Evolutionary conservation across 2,113 vertebrate species (phyloP), one percentile per base, ranked within the genome.

Genomic region (Menura novaehollandiae): DNA sequence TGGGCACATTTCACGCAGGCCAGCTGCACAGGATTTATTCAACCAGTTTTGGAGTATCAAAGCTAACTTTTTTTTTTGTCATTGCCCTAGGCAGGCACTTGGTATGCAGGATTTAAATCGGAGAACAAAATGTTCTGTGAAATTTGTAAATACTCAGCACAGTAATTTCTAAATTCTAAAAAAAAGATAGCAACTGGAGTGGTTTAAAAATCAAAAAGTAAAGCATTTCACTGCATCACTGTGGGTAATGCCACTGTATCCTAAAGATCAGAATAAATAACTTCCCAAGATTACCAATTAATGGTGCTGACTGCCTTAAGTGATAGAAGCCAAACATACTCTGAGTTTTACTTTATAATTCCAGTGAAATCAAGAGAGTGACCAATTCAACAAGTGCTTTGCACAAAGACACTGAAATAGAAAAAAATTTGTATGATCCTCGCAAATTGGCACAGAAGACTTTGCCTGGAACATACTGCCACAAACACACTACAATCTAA

Each of bases 1-100:
- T 62, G 71, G 71, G 67, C 85, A 84, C 82, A 88, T 91, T 95
- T 96, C 90, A 94, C 1, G 15, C 93, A 96, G 83, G 89, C 95
- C 95, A 97, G 95, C 95, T 96, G 96, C 92, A 93, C 30, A 16
- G 90, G 93, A 96, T 91, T 96, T 96, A 95, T 77, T 90, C 90
- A 83, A 67, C 88, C 82, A 73, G 47, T 81, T 90, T 41, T 86
- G 52, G 75, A 95, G 78, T 74, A 96, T 93, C 95, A 93, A 94
- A 95, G 89, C 77, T 87, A 88, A 79, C 20, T 78, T 56, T 41
- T 83, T 88, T 80, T 62, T 53, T 78, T 60, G 39, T 35, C 74
- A 91, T 85, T 90, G 88, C 95, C 88, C 76, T 59, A 95, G 95
- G 95, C 92, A 90, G 72, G 68, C 52, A 1, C 74, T 92, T 68